These are phyloP conservation scores for Sycobia sp. DNA, from an alignment of 1,140 invertebrate genomes.

Conservation along the genomic window DNA sequence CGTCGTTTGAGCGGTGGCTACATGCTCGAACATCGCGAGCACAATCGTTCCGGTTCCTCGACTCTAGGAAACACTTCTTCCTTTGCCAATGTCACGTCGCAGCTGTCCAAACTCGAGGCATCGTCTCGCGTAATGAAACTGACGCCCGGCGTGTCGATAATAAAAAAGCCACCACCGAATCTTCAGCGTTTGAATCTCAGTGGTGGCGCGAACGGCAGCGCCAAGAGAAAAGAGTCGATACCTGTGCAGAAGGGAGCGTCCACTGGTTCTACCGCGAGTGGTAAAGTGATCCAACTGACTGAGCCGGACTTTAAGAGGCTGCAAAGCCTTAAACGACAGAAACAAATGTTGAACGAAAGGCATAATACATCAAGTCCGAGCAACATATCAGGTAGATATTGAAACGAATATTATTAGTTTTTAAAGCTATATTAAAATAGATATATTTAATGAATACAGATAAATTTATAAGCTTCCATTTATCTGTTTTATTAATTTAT, in stretches of 20 bases:
- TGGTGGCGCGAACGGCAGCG: constrained; percentile 36
- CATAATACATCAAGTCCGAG: constrained; percentile 5
- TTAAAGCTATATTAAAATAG: constrained; percentile 22
- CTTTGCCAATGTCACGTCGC: constrained; percentile 21
- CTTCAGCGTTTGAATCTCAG: constrained; percentile 50
- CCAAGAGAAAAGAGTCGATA: constrained; percentile 44
- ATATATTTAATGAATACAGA: neutral
- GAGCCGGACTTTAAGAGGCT: constrained; percentile 52
- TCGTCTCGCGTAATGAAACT: constrained; percentile 42
- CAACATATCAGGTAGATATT: constrained; percentile 18
- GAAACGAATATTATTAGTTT: too few relatives aligned
- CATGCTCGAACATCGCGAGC: constrained; percentile 44
- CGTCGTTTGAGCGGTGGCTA: constrained; percentile 52
- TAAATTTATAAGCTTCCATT: too few relatives aligned
- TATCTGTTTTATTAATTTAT: too few relatives aligned
- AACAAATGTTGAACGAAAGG: constrained; percentile 47
- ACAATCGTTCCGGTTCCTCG: neutral
- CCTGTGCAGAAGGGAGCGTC: constrained; percentile 21
- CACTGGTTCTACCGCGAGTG: constrained; percentile 36
- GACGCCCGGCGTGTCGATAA: constrained; percentile 55
- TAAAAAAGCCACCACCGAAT: constrained; percentile 57
- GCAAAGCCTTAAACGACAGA: constrained; percentile 54
- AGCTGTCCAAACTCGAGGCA: constrained; percentile 23
- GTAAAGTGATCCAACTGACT: constrained; percentile 54
- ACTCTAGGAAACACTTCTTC: constrained; percentile 25